Conservation (phyloP, 92 coral and sea anemone genomes). For the Metridium senile region DNA sequence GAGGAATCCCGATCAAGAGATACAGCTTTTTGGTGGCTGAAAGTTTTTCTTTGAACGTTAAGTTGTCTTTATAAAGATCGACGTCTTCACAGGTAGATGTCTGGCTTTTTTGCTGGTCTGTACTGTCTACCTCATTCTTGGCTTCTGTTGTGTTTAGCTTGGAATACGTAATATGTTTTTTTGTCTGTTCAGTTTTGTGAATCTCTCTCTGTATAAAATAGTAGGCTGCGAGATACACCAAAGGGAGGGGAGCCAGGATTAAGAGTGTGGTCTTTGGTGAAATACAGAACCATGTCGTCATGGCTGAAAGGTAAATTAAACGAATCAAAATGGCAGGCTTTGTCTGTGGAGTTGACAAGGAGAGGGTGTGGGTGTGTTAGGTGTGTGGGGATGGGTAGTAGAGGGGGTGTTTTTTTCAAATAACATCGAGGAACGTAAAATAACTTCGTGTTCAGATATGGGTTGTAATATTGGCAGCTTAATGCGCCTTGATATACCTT, state of each 20-base stretch:
- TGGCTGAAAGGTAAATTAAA: not conserved
- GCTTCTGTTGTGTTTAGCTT: slow-evolving; percentile 30
- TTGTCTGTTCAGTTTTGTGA: slow-evolving; percentile 20
- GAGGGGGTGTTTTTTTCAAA: too few species aligned
- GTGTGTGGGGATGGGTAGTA: too few species aligned
- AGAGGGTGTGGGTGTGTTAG: too few species aligned
- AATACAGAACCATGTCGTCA: slow-evolving; percentile 80
- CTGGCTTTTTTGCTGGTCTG: not conserved
- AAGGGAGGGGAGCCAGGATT: slow-evolving; percentile 53
- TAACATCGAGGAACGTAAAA: too few species aligned
- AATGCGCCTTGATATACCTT: too few species aligned
- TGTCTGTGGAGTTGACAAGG: too few species aligned
- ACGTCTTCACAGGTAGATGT: not conserved
- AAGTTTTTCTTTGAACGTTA: not conserved
- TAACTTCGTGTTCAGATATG: too few species aligned
- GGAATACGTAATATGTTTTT: slow-evolving; percentile 47
- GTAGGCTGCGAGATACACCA: slow-evolving; percentile 59
- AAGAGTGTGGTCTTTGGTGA: slow-evolving; percentile 66
- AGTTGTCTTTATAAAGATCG: not conserved
- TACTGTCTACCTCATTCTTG: slow-evolving; percentile 2
- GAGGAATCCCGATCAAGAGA: slow-evolving; percentile 36
- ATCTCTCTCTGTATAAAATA: slow-evolving; percentile 52
- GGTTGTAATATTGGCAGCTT: too few species aligned
- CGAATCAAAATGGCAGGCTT: too few species aligned
- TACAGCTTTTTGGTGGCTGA: slow-evolving; percentile 46